Percentiles rank a stretch among this genome's conserved stretches.
phyloP scores from a whole-genome alignment of 2,888 invertebrate genomes.

The Epicampocera succincta region DNA sequence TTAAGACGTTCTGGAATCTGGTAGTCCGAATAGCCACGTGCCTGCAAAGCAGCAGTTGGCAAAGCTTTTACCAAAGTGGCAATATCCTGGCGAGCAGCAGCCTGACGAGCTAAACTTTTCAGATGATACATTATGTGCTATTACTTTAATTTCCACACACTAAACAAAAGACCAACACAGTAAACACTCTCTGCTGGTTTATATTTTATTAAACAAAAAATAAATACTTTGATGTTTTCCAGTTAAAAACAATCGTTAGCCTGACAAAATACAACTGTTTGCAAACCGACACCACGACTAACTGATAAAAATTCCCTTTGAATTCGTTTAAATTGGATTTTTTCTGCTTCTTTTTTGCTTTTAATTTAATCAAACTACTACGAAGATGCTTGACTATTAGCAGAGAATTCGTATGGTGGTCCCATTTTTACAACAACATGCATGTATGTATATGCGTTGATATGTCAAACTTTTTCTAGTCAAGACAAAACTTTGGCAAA shows the following conservation, averaged over 20 bases:
- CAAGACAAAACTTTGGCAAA: too few species aligned
- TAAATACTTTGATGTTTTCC: conserved; percentile 65
- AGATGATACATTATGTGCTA: conserved; percentile 86
- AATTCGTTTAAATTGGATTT: conserved; percentile 61
- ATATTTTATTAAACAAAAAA: conserved; percentile 65
- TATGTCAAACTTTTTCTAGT: too few species aligned
- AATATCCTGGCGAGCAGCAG: conserved; percentile 84
- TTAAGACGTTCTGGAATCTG: conserved; percentile 92
- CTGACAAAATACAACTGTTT: conserved; percentile 74
- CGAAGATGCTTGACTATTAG: too few species aligned
- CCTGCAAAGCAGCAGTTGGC: conserved; percentile 83
- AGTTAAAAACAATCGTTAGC: conserved; percentile 40
- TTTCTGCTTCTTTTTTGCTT: conserved; percentile 15
- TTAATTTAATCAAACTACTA: too few species aligned
- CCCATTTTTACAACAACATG: too few species aligned
- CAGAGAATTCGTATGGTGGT: too few species aligned
- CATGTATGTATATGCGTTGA: too few species aligned
- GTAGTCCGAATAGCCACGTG: conserved; percentile 84
- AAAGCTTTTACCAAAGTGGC: conserved; percentile 84
- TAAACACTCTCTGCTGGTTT: conserved; percentile 42
- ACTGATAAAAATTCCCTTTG: conserved; percentile 72
- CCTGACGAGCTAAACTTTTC: conserved; percentile 86
- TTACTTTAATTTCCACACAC: conserved; percentile 48
- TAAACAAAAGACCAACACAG: conserved; percentile 43
- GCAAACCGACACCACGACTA: conserved; percentile 75